Conservation (phyloP, 2,113 vertebrate species). For the Grus americana region DNA sequence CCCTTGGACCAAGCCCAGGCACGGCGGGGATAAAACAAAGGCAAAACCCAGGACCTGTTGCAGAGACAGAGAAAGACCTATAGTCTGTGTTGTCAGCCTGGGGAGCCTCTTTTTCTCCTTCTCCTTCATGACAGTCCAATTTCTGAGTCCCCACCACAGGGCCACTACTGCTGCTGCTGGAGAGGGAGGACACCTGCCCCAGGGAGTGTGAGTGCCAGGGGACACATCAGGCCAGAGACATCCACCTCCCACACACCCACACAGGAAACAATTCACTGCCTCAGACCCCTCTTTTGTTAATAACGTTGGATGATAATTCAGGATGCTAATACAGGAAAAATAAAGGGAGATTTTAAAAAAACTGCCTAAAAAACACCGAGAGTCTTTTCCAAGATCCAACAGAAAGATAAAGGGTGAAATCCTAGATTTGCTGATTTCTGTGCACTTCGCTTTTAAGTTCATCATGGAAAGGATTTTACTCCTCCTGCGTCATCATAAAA, state of each 20-base stretch:
- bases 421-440: background rate
- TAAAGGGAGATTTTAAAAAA: background rate
- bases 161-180: background rate
- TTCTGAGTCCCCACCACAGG: background rate
- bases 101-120: background rate
- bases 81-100: background rate
- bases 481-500: background rate
- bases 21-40: background rate
- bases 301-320: background rate
- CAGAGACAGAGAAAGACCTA: background rate
- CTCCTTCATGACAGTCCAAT: background rate
- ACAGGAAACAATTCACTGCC: background rate
- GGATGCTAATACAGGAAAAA: background rate
- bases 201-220: background rate
- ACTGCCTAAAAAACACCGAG: background rate
- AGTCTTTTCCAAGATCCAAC: background rate
- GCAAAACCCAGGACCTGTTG: background rate
- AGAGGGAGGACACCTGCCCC: background rate
- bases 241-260: background rate
- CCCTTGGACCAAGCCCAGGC: background rate
- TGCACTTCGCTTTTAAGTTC: background rate
- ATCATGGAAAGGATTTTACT: background rate
- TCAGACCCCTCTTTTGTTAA: background rate
- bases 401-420: background rate
- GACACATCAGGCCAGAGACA: background rate